Evolutionary conservation across 2,113 vertebrate genomes (phyloP), one percentile per base, ranked within the genome.

Genomic region (Phocoena phocoena): DNA sequence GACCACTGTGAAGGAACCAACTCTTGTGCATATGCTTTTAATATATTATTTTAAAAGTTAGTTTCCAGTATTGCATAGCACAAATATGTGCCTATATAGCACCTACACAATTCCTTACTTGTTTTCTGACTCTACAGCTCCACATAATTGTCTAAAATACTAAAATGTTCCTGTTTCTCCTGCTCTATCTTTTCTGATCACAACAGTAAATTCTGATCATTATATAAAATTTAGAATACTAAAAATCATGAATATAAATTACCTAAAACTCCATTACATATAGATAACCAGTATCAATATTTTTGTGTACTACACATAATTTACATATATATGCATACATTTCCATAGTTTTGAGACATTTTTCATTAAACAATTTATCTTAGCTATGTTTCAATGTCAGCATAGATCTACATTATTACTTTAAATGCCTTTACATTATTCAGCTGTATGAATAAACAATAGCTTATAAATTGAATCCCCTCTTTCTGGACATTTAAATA

Each of bases 361-460:
- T 88, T 96, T 92, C 3, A 18, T 94, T 88, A 92, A 77, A 77
- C 21, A 87, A 33, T 79, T 87, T 83, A 90, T 74, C 13, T 53
- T 53, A 28, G 38, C 6, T 67, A 74, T 36, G 28, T 91, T 95
- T 90, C 31, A 91, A 26, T 70, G 38, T 80, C 44, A 65, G 3
- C n/a, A 88, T 31, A 67, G 8, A 65, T 50, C 71, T 90, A 80
- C 2, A 68, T 80, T 80, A 91, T 58, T 77, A 71, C 28, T 33
- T 84, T 88, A 58, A 93, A 92, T 79, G 47, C 3, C 25, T 97
- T 92, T 60, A 89, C 36, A 28, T 89, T 85, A 80, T 89, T 44
- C 23, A 96, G 77, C 4, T 33, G 26, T 92, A 58, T 76, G 33
- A 60, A 91, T 91, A 65, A 97, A 63, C 3, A 25, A 62, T 33